Percentiles rank a stretch among this genome's conserved stretches.
Conservation (phyloP, 2,888 invertebrate genomes). For the Melangyna quadrimaculata region DNA sequence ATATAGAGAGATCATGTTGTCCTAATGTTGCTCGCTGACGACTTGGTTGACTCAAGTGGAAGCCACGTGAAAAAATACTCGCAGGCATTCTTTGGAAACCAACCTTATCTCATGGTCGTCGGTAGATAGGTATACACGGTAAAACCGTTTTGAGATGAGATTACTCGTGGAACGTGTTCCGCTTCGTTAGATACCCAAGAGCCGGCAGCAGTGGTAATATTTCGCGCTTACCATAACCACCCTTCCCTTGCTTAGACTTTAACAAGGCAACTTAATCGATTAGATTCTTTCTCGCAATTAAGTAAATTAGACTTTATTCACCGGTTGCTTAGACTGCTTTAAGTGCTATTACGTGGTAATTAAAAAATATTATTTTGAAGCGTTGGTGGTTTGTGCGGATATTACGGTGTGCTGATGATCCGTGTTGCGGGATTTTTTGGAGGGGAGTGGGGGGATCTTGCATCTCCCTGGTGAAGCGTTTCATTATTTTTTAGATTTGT, state of each 20-base stretch:
- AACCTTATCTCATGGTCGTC: neutral
- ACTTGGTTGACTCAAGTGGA: constrained; percentile 19
- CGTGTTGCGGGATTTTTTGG: neutral
- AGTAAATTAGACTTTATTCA: constrained; percentile 66
- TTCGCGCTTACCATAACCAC: constrained; percentile 32
- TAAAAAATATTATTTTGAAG: constrained; percentile 63
- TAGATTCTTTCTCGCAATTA: constrained; percentile 68
- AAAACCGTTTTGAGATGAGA: constrained; percentile 4
- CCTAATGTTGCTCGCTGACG: constrained; percentile 6
- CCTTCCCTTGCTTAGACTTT: neutral
- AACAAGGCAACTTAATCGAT: constrained; percentile 57
- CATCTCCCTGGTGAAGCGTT: constrained; percentile 23
- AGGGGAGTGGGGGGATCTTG: neutral
- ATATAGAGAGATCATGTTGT: neutral
- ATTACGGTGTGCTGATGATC: constrained; percentile 27
- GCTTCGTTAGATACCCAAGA: constrained; percentile 63
- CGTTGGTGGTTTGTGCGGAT: constrained; percentile 39
- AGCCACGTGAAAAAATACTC: constrained; percentile 39
- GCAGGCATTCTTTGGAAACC: constrained; percentile 22
- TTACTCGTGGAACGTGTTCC: constrained; percentile 47
- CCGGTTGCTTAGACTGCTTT: constrained; percentile 67
- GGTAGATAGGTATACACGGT: too few relatives aligned
- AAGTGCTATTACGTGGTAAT: constrained; percentile 67
- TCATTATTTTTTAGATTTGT: constrained; percentile 23
- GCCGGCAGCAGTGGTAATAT: constrained; percentile 43